phyloP scores from a whole-genome alignment of 2,113 vertebrate genomes.

The Ptyas mucosa region DNA sequence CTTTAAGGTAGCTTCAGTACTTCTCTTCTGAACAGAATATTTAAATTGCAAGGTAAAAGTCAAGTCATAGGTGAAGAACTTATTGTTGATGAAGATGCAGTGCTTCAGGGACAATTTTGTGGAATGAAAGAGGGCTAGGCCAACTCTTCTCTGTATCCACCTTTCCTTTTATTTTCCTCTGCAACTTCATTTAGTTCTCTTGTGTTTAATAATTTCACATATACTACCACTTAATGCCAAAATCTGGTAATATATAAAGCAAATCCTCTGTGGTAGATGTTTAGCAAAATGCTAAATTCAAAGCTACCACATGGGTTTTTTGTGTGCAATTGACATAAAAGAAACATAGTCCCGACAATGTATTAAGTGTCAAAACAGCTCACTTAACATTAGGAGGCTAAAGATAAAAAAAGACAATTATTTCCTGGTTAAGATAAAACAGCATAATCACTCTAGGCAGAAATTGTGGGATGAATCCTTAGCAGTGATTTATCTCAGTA shows the following conservation, averaged over 20 bases:
- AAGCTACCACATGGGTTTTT: neutral
- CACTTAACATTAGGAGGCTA: slow-evolving; percentile 1
- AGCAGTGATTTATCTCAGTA: slow-evolving; percentile 22
- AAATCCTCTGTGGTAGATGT: neutral
- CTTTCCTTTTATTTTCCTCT: neutral
- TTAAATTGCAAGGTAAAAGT: neutral
- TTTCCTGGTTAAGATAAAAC: slow-evolving; percentile 33
- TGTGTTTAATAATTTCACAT: neutral
- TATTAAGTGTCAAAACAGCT: neutral
- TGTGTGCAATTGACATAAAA: neutral
- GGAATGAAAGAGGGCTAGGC: neutral
- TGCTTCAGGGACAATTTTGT: neutral
- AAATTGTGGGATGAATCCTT: slow-evolving; percentile 20
- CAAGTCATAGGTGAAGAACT: neutral
- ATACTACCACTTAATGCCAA: neutral
- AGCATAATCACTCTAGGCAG: slow-evolving; percentile 18
- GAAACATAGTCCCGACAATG: neutral
- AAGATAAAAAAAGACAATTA: slow-evolving; percentile 17
- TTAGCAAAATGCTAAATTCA: neutral
- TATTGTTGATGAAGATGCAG: neutral
- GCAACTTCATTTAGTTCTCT: neutral
- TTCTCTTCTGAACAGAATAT: neutral
- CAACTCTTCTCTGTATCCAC: neutral
- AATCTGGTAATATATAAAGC: neutral
- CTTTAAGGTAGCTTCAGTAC: neutral